Base-by-base conservation (phyloP, 1,140 invertebrate species). In the Watersipora subatra region DNA sequence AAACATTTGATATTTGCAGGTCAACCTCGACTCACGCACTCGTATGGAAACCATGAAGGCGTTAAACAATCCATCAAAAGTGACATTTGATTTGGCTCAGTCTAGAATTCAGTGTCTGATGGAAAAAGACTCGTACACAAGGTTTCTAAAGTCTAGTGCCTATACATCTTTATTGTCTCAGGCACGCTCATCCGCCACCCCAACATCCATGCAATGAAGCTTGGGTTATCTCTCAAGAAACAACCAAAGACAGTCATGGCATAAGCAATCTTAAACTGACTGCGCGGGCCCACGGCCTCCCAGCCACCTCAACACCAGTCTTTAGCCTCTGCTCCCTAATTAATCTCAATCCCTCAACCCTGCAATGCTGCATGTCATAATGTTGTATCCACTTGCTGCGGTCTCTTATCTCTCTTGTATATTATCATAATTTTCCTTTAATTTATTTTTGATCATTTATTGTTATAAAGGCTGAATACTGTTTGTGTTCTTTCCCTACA, bases 111-210 rank as follows among this genome's bases (percentile, higher is more conserved):
- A 85, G 72, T 78, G 79, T 1, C 71, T 85, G 27, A 82, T 85
- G 79, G 84, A 85, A 71, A 81, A 82, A 34, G 84, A 85, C 68
- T 83, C 84, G 7, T 85, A 85, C 68, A 73, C 81, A 15, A 74
- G 84, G 26, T 85, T 85, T 71, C 73, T 85, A 7, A 79, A 83
- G 67, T 84, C 83, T n/a, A n/a, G n/a, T n/a, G n/a, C n/a, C n/a
- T n/a, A n/a, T n/a, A n/a, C n/a, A n/a, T n/a, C n/a, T n/a, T n/a
- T n/a, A n/a, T n/a, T n/a, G n/a, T n/a, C 25, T 80, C 82, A 57
- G 71, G 83, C 17, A 80, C 83, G 66, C 77, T 84, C 1, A 62
- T 81, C 1, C 75, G 80, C 67, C 75, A 24, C 20, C 15, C 15
- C 59, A 22, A 15, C 20, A 15, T 15, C 59, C 20, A 15, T 26